phyloP scores from a whole-genome alignment of 2,888 invertebrate species.

The Keiferia lycopersicella region DNA sequence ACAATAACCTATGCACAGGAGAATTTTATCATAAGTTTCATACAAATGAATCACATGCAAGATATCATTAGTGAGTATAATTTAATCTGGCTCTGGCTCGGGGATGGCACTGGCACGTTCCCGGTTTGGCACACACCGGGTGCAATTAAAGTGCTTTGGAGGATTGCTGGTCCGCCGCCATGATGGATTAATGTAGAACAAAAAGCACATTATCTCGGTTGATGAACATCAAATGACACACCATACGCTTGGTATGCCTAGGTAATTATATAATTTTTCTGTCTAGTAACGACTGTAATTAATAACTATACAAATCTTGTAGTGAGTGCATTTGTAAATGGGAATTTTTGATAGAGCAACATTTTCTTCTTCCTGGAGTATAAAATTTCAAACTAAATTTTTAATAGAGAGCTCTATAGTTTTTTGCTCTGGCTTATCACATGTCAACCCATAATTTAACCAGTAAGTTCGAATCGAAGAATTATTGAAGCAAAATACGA shows the following conservation, averaged over 20 bases:
- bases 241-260: too few species aligned
- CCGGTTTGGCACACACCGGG: background rate
- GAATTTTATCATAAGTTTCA: background rate
- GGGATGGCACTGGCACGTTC: background rate
- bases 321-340: too few species aligned
- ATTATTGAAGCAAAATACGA: background rate
- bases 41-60: background rate
- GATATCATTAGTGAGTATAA: constrained; percentile 5
- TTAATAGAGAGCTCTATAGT: too few species aligned
- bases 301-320: too few species aligned
- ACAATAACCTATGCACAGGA: background rate
- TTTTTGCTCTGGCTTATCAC: too few species aligned
- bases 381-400: too few species aligned
- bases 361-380: too few species aligned
- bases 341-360: too few species aligned
- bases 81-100: constrained; percentile 3
- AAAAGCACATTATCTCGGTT: background rate
- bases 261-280: too few species aligned
- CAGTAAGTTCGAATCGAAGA: background rate
- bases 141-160: background rate
- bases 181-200: background rate
- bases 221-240: background rate
- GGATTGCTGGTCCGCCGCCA: background rate
- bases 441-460: too few species aligned
- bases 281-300: too few species aligned